These are phyloP conservation scores for Palaemon carinicauda DNA, from an alignment of 1,140 invertebrate genomes.

Conservation along the genomic window DNA sequence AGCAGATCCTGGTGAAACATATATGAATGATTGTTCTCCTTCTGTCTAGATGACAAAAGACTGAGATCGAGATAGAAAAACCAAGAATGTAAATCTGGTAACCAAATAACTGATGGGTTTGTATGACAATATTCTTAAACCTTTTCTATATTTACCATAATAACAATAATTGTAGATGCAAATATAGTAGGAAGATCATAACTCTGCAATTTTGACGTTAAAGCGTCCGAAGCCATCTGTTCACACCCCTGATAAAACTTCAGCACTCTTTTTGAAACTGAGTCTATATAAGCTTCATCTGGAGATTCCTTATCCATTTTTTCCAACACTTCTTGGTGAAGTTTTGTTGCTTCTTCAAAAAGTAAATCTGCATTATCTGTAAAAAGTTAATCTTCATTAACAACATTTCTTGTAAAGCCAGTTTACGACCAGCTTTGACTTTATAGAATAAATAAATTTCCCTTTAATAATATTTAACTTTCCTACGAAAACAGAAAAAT, in stretches of 20 bases:
- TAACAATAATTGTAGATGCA: slow-evolving; percentile 3
- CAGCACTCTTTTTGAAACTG: slow-evolving; percentile 10
- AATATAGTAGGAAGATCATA: slow-evolving; percentile 45
- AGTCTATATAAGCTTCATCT: neutral
- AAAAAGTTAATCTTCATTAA: too few relatives aligned
- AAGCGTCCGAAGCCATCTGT: slow-evolving; percentile 27
- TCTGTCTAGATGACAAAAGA: too few relatives aligned
- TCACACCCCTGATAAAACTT: slow-evolving; percentile 40
- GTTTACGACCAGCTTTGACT: too few relatives aligned
- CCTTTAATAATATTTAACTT: too few relatives aligned
- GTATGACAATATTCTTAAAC: too few relatives aligned
- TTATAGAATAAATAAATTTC: too few relatives aligned
- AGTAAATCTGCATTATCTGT: slow-evolving; percentile 26
- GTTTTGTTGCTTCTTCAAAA: slow-evolving; percentile 27
- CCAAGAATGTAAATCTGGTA: too few relatives aligned
- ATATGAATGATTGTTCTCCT: too few relatives aligned
- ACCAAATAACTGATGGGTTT: too few relatives aligned
- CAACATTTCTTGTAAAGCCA: neutral
- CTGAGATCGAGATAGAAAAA: too few relatives aligned
- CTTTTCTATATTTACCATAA: slow-evolving; percentile 14
- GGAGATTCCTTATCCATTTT: neutral
- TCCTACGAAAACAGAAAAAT: too few relatives aligned
- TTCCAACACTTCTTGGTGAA: slow-evolving; percentile 17
- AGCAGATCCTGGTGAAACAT: too few relatives aligned
- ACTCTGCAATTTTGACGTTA: slow-evolving; percentile 41